Conservation (phyloP, 2,888 invertebrate genomes). For the Epistrophe grossulariae region DNA sequence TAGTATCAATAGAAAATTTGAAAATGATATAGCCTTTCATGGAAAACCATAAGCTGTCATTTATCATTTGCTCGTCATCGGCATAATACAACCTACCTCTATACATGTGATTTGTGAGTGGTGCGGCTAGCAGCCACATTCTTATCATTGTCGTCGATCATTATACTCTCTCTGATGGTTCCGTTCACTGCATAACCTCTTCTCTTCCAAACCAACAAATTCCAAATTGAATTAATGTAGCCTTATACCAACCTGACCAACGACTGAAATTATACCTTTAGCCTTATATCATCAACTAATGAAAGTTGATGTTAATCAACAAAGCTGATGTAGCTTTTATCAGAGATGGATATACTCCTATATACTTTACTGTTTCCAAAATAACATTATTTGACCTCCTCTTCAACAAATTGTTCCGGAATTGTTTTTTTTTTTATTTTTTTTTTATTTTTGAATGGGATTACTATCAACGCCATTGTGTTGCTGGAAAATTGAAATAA, state of each 20-base stretch:
- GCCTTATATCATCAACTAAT: slow-evolving; percentile 32
- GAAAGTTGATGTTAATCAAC: slow-evolving; percentile 60
- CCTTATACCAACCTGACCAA: background rate
- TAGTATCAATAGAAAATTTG: slow-evolving; percentile 35
- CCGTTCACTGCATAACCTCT: too few relatives aligned
- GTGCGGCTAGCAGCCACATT: slow-evolving; percentile 40
- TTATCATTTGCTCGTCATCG: slow-evolving; percentile 46
- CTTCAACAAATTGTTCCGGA: slow-evolving; percentile 21
- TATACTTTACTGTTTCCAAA: background rate
- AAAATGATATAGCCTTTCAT: slow-evolving; percentile 36
- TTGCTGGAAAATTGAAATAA: slow-evolving; percentile 55
- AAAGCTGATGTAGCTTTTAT: slow-evolving; percentile 34
- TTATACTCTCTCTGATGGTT: background rate
- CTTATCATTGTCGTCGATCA: slow-evolving; percentile 55
- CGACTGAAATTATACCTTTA: slow-evolving; percentile 32
- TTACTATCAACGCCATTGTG: slow-evolving; percentile 44
- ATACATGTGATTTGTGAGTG: background rate
- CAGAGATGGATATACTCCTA: background rate
- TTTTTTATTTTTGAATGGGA: slow-evolving; percentile 37
- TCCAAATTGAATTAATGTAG: slow-evolving; percentile 45
- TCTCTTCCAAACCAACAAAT: background rate
- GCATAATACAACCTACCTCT: slow-evolving; percentile 31
- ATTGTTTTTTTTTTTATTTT: too few relatives aligned
- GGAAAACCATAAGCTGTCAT: slow-evolving; percentile 38
- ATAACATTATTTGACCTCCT: background rate